A percentile compares a stretch with the other conserved stretches of the same genome.
Conservation (phyloP, 2,797 vertebrate genomes). For the Galagoides demidoff region DNA sequence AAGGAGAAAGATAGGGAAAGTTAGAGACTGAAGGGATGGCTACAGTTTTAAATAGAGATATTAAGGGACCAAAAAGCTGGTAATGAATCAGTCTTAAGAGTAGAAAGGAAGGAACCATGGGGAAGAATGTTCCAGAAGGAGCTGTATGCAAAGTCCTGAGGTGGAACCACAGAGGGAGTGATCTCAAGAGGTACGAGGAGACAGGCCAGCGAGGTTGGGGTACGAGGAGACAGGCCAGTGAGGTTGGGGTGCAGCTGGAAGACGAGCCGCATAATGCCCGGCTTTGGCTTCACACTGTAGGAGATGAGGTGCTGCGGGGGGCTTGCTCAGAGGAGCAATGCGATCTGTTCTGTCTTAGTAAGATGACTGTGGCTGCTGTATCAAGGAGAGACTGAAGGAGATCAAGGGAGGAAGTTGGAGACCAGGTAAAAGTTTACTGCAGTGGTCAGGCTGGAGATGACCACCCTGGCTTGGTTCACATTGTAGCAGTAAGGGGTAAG, state of each 20-base stretch:
- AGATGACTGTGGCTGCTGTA: neutral
- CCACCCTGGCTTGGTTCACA: neutral
- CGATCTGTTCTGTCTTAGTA: neutral
- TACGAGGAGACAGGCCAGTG: neutral
- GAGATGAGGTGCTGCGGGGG: neutral
- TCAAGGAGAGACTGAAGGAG: neutral
- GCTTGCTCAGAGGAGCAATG: neutral
- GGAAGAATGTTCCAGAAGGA: neutral
- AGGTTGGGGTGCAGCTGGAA: neutral
- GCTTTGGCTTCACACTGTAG: neutral
- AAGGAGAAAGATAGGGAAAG: neutral
- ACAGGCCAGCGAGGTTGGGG: too few species aligned
- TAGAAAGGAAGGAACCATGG: neutral
- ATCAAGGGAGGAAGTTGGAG: neutral
- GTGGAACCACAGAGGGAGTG: too few species aligned
- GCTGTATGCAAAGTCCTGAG: neutral
- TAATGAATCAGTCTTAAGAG: neutral
- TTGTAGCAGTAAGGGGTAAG: neutral
- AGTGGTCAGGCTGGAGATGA: neutral
- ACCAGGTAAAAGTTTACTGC: neutral
- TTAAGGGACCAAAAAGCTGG: neutral
- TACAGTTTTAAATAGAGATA: neutral
- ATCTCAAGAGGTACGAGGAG: neutral
- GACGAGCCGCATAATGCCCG: neutral
- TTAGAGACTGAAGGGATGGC: neutral